These are phyloP conservation scores for Dendrolimus houi DNA, from an alignment of 2,888 invertebrate genomes.

Conservation along the genomic window DNA sequence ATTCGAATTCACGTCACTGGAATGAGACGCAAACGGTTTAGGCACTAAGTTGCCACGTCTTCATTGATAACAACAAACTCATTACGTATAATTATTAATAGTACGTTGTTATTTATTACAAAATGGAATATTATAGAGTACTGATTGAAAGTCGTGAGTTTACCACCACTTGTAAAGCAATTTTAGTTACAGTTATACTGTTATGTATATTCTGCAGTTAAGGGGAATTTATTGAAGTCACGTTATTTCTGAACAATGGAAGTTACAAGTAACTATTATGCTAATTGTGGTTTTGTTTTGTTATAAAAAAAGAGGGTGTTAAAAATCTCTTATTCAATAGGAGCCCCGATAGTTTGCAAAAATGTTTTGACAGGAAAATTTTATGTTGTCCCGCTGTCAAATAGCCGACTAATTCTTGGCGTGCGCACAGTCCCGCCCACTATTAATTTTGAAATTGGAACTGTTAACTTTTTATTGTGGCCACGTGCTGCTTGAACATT, in stretches of 20 bases:
- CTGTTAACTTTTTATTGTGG: conserved; percentile 61
- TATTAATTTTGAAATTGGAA: conserved; percentile 59
- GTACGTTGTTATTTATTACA: too few species aligned
- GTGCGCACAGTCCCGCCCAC: conserved; percentile 47
- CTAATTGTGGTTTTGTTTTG: conserved; percentile 76
- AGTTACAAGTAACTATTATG: conserved; percentile 57
- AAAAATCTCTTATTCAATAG: conserved; percentile 26
- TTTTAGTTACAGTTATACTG: too few species aligned
- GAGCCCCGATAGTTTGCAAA: conserved; percentile 66
- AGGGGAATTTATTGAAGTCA: too few species aligned
- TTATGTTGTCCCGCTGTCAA: conserved; percentile 56
- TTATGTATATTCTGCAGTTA: too few species aligned
- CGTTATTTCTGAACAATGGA: neutral
- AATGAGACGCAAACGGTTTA: too few species aligned
- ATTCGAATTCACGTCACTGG: too few species aligned
- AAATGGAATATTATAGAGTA: too few species aligned
- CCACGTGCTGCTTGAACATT: conserved; percentile 43
- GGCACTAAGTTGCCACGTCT: too few species aligned
- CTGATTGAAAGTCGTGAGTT: too few species aligned
- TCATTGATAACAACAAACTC: too few species aligned
- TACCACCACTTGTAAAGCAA: too few species aligned
- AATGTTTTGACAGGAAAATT: conserved; percentile 74
- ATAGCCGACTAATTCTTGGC: conserved; percentile 59
- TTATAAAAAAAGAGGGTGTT: conserved; percentile 51
- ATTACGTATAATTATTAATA: too few species aligned